Base-by-base conservation (phyloP, 2,797 vertebrate genomes). In the Xiphophorus birchmanni region DNA sequence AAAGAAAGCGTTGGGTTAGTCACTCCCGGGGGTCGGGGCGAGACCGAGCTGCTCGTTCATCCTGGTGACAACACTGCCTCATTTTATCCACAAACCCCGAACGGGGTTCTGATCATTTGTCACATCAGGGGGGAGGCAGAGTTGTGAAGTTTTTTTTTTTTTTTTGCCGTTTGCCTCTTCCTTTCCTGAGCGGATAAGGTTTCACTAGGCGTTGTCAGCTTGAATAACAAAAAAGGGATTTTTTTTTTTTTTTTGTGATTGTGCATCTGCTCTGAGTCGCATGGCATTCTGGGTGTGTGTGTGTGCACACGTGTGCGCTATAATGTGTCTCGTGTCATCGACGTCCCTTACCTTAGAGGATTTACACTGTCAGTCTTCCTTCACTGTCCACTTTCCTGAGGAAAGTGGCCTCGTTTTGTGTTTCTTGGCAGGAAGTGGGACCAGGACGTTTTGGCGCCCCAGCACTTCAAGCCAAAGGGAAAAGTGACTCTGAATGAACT, bases 291-390 rank as follows among this genome's bases (percentile, higher is more conserved):
- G 84, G 26, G 79, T 88, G 86, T 82, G 84, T 80, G 56, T 35
- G 56, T 74, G 86, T 88, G 88, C 88, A 89, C 86, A 87, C 79
- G 32, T 84, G 84, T 29, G 79, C 87, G 85, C 15, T 83, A 74
- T 72, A 56, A 76, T 86, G 80, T 82, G 83, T 84, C 81, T 81
- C 80, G 74, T 78, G 74, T 69, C 29, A 79, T 75, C 84, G 80
- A 85, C 90, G 47, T 90, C 69, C 69, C 77, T 92, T 86, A 95
- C 89, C 88, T 93, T 88, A 77, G 83, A 88, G 83, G 88, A 86
- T 86, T 29, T 90, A 90, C 89, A 90, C 90, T 93, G 92, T 90
- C 93, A 93, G 95, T 96, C 95, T 96, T 96, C 95, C 96, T 32
- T 32, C 32, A 32, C 32, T 32, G 32, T 32, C 32, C 32, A 32